These are phyloP conservation scores for Trichoplusia ni DNA, from an alignment of 1,140 invertebrate species.

Conservation along the genomic window DNA sequence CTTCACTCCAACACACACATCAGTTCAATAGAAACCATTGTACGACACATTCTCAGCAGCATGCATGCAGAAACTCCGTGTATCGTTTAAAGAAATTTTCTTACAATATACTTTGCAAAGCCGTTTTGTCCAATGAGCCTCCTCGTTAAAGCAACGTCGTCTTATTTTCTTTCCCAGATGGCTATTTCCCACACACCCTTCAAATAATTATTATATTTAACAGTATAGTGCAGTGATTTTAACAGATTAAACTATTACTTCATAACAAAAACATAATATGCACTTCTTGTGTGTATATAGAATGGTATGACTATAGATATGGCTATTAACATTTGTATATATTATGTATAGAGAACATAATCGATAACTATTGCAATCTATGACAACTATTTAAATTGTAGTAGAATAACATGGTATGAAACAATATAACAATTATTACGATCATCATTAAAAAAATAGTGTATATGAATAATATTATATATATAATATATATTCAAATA, in stretches of 20 bases:
- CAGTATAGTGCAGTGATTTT: slow-evolving; percentile 58
- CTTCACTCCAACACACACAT: slow-evolving; percentile 50
- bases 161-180: slow-evolving; percentile 52
- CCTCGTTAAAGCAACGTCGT: slow-evolving; percentile 64
- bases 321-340: slow-evolving; percentile 73
- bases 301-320: slow-evolving; percentile 62
- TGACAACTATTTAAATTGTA: slow-evolving; percentile 58
- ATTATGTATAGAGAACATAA: slow-evolving; percentile 67
- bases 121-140: slow-evolving; percentile 61
- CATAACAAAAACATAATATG: slow-evolving; percentile 76
- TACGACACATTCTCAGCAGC: slow-evolving; percentile 46
- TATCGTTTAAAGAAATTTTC: slow-evolving; percentile 50
- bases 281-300: slow-evolving; percentile 66
- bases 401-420: slow-evolving; percentile 69
- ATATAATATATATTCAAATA: slow-evolving; percentile 59
- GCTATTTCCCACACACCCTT: slow-evolving; percentile 67
- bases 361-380: slow-evolving; percentile 63
- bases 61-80: slow-evolving; percentile 48
- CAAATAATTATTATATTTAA: slow-evolving; percentile 55
- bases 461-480: slow-evolving; percentile 78
- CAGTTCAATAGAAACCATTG: slow-evolving; percentile 39
- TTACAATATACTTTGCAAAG: slow-evolving; percentile 57
- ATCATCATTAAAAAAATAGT: slow-evolving; percentile 67
- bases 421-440: slow-evolving; percentile 77
- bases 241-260: slow-evolving; percentile 77